Evolutionary conservation across 1,140 invertebrate genomes (phyloP), one percentile per base, ranked within the genome.

Genomic region (Gryllus bimaculatus): DNA sequence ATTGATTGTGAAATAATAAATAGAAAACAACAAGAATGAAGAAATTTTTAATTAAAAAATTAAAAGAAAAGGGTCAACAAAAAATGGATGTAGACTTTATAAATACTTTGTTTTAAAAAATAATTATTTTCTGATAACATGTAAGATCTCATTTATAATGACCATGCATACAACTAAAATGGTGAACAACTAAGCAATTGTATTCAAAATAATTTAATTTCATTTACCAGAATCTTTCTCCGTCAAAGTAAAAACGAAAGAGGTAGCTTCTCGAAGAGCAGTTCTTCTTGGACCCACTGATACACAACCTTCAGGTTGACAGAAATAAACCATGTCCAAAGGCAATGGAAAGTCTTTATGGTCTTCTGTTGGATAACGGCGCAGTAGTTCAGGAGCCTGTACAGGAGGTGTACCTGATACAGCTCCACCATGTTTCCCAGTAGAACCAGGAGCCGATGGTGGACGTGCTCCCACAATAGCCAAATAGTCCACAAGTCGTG

Each of bases 281-380:
- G 93, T 94, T 81, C 94, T 90, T 84, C 94, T 92, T 7, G 94
- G 95, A 47, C 95, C 96, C 75, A 96, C 93, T 81, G 92, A 96
- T 79, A 95, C 91, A 84, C 98, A 99, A 76, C 98, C 98, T 88
- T 99, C 98, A 0, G 98, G 98, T 87, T 99, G 98, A 85, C 98
- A 99, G 87, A 99, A 99, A 85, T 98, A 98, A 8, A 99, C 97
- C 90, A 99, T 98, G 87, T 99, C 98, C 83, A 97, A 87, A 1
- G 98, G 97, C 80, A 99, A 87, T 0, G 95, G 93, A 87, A 99
- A 99, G 87, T 99, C 98, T 84, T 94, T 93, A 86, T 99, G 98
- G 87, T 99, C 98, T 81, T 98, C 95, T 8, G 96, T 89, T 0
- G 98, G 98, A 87, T 99, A 99, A n/a, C 98, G 90, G 49, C 97